These are phyloP conservation scores for Cyclargus thomasi DNA, from an alignment of 1,140 invertebrate genomes.

Conservation along the genomic window DNA sequence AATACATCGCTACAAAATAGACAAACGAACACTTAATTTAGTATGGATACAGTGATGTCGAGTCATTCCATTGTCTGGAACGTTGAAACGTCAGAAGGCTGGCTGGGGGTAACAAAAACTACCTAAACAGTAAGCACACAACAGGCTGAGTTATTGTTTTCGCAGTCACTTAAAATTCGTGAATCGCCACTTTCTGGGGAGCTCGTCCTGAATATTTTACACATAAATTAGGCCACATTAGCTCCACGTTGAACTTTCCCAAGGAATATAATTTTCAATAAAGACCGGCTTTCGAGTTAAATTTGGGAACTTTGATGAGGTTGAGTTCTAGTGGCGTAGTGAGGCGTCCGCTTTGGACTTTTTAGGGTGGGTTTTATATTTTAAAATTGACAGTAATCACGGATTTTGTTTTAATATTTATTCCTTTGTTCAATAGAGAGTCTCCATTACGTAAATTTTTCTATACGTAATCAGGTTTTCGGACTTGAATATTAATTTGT, in stretches of 20 bases:
- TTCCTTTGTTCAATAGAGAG: too few species aligned
- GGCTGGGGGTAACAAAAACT: background rate
- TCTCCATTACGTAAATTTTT: too few species aligned
- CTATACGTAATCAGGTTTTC: too few species aligned
- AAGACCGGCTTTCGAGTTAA: background rate
- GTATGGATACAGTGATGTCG: background rate
- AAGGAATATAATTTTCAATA: constrained; percentile 8
- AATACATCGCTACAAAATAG: too few species aligned
- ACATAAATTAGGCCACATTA: constrained; percentile 10
- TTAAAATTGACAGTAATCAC: too few species aligned
- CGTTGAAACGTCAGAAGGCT: background rate
- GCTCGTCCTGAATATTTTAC: constrained; percentile 6
- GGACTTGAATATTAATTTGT: too few species aligned
- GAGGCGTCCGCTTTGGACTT: too few species aligned
- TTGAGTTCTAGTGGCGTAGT: background rate
- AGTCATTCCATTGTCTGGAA: constrained; percentile 7
- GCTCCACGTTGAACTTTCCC: background rate
- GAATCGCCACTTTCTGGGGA: background rate
- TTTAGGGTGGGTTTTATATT: too few species aligned
- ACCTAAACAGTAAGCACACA: background rate
- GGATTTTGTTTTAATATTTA: too few species aligned
- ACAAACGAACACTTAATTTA: too few species aligned
- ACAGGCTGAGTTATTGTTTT: constrained; percentile 8
- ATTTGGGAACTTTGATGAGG: background rate
- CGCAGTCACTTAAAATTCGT: constrained; percentile 11